These are phyloP conservation scores for Villa cingulata DNA, from an alignment of 2,888 invertebrate genomes.

Conservation along the genomic window DNA sequence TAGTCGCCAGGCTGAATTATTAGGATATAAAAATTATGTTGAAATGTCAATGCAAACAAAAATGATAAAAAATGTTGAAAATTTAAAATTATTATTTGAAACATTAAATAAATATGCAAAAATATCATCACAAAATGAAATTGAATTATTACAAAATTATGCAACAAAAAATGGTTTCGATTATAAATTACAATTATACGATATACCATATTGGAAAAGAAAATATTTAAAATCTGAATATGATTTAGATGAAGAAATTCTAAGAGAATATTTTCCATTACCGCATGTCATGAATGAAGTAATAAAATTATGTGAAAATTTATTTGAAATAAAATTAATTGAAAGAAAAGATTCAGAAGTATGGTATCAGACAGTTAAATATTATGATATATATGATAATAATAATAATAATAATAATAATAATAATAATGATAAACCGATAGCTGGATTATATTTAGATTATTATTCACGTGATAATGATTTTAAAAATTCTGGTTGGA, in stretches of 20 bases:
- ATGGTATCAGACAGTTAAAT: slow-evolving; percentile 80
- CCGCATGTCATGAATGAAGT: slow-evolving; percentile 65
- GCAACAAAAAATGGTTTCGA: slow-evolving; percentile 58
- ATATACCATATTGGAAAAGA: slow-evolving; percentile 76
- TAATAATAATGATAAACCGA: slow-evolving; percentile 37
- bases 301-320: slow-evolving; percentile 56
- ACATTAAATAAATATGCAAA: slow-evolving; percentile 52
- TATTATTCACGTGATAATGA: slow-evolving; percentile 56
- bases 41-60: slow-evolving; percentile 90
- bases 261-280: slow-evolving; percentile 71
- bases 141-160: slow-evolving; percentile 56
- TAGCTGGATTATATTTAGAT: slow-evolving; percentile 79
- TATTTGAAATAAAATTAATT: slow-evolving; percentile 66
- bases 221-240: slow-evolving; percentile 55
- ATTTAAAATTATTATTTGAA: slow-evolving; percentile 55
- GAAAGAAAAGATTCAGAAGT: slow-evolving; percentile 50
- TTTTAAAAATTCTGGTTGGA: slow-evolving; percentile 56
- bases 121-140: slow-evolving; percentile 62
- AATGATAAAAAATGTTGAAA: slow-evolving; percentile 70
- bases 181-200: slow-evolving; percentile 60
- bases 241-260: slow-evolving; percentile 53
- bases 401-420: too few relatives aligned
- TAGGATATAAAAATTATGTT: slow-evolving; percentile 67
- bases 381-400: slow-evolving; percentile 63
- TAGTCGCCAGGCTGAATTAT: slow-evolving; percentile 53